phyloP scores from a whole-genome alignment of 2,888 invertebrate genomes.

The Caenorhabditis virilis region DNA sequence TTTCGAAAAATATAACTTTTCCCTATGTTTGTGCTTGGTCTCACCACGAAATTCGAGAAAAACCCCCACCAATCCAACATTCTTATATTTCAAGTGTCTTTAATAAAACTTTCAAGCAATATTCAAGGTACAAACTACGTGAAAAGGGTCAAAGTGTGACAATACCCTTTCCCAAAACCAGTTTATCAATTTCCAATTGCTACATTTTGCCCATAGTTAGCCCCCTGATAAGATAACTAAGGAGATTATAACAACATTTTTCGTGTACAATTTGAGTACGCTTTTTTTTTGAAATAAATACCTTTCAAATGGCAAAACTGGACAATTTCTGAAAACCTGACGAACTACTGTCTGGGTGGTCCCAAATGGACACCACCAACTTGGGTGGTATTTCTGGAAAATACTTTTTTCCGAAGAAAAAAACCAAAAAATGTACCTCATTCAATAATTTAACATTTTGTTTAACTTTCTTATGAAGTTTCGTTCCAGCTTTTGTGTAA shows the following conservation, averaged over 20 bases:
- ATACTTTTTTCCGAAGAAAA: background rate
- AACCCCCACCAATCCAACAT: too few species aligned
- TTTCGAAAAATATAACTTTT: too few species aligned
- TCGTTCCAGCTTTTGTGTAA: conserved; percentile 41
- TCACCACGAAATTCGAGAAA: too few species aligned
- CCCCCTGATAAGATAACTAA: too few species aligned
- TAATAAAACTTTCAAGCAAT: too few species aligned
- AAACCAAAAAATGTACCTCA: conserved; percentile 16
- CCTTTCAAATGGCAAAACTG: conserved; percentile 51
- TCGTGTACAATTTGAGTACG: background rate
- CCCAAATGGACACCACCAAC: conserved; percentile 60
- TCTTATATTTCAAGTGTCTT: too few species aligned
- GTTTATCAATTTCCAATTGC: too few species aligned
- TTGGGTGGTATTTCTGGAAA: conserved; percentile 50
- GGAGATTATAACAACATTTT: too few species aligned
- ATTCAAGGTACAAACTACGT: too few species aligned
- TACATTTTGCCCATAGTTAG: too few species aligned
- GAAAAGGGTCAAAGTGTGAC: too few species aligned
- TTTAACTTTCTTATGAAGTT: conserved; percentile 27
- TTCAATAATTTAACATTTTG: conserved; percentile 32
- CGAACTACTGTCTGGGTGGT: conserved; percentile 52
- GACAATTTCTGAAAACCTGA: conserved; percentile 46
- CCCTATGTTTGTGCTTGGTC: too few species aligned
- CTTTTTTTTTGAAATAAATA: conserved; percentile 3
- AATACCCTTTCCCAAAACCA: background rate